Evolutionary conservation across 2,888 invertebrate species (phyloP).

Genomic region (Epirrhoe alternata): DNA sequence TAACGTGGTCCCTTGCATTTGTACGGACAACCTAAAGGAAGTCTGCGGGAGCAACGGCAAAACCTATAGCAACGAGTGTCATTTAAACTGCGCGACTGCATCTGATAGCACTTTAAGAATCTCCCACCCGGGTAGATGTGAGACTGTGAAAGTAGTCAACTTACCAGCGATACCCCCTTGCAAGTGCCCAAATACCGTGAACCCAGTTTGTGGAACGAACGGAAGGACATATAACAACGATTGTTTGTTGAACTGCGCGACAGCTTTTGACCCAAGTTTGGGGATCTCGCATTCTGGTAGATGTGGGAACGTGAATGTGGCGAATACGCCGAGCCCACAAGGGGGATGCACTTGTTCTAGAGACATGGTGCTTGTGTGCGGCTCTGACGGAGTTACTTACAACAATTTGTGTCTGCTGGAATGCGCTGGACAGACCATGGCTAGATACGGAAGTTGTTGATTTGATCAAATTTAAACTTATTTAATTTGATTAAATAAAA

Average conservation of each 20-base stretch:
- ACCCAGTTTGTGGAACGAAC: slow-evolving; percentile 65
- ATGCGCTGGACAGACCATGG: slow-evolving; percentile 58
- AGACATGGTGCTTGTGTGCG: slow-evolving; percentile 58
- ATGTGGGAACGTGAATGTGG: slow-evolving; percentile 31
- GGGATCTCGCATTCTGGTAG: slow-evolving; percentile 36
- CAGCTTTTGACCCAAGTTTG: slow-evolving; percentile 32
- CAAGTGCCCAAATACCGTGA: slow-evolving; percentile 32
- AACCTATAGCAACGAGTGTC: slow-evolving; percentile 7
- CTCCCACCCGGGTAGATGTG: slow-evolving; percentile 6
- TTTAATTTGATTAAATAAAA: no score
- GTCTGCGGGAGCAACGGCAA: slow-evolving; percentile 13
- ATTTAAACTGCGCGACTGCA: slow-evolving; percentile 8
- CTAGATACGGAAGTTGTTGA: slow-evolving; percentile 43
- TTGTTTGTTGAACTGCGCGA: slow-evolving; percentile 76
- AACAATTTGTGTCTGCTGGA: slow-evolving; percentile 87
- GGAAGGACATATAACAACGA: slow-evolving; percentile 87
- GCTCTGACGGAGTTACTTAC: slow-evolving; percentile 81
- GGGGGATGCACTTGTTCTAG: slow-evolving; percentile 38
- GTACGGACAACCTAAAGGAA: slow-evolving; percentile 8
- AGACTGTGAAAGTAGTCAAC: background rate
- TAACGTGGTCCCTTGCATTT: slow-evolving; percentile 2
- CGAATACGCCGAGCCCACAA: background rate
- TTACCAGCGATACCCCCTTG: slow-evolving; percentile 24
- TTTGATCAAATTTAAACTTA: background rate
- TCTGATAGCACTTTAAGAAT: slow-evolving; percentile 1